Base-by-base conservation (phyloP, 2,888 invertebrate species). In the Metellina segmentata region DNA sequence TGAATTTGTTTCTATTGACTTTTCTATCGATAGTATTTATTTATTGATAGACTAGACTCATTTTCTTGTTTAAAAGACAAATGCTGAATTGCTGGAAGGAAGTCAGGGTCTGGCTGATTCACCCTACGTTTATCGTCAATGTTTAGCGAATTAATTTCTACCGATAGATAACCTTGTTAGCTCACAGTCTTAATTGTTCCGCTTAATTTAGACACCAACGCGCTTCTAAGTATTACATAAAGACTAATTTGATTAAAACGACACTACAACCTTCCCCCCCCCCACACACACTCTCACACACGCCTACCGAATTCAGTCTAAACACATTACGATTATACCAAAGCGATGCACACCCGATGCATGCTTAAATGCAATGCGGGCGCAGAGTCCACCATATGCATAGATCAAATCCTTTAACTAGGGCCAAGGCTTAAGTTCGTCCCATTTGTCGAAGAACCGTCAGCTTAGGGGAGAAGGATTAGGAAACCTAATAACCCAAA, bases 401-500 rank as follows among this genome's bases (percentile, higher is more conserved):
- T 74, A 74, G 52, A 83, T 53, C 48, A 61, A 72, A 83, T 74
- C 19, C 19, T n/a, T 53, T 52, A 74, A 20, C 16, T 2, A 49
- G 48, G 82, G n/a, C n/a, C 49, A 51, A 8, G 71, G 19, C 19
- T 52, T 82, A 82, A 71, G 71, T 49, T 49, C 16, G 48, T 16
- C 2, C 74, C 83, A 83, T 83, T 83, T 71, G 74, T 83, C 70
- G 72, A 20, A 74, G 34, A 20, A 51, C 71, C 72, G 71, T 72
- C 83, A 72, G 83, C 74, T 74, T 74, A 83, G 34, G 74, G 61
- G 16, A 19, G 16, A 72, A 20, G 83, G 72, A 83, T 83, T 83
- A 83, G 83, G 83, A 20, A 11, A 20, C 74, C 74, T 74, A 74
- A 74, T 74, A 53, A 53, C 74, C 72, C 53, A 20, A 20, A 61